Evolutionary conservation across 2,113 vertebrate species (phyloP).

Genomic region (Oceanodroma tethys): DNA sequence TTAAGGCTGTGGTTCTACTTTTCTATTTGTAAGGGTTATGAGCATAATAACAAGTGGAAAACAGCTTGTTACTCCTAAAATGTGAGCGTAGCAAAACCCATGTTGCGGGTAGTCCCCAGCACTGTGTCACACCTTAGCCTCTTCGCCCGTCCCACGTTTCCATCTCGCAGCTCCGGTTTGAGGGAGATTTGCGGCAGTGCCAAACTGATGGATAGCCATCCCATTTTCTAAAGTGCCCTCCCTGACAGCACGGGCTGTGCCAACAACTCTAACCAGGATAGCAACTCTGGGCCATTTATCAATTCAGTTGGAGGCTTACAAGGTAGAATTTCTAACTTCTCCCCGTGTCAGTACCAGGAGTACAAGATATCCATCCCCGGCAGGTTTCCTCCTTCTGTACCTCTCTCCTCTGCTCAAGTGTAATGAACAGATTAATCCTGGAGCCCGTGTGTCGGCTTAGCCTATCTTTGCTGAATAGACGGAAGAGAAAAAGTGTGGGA

Average conservation of each 20-base stretch:
- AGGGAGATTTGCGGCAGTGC: slow-evolving; percentile 13
- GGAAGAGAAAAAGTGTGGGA: not conserved
- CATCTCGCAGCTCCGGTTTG: not conserved
- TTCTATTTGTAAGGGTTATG: not conserved
- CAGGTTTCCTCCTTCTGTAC: not conserved
- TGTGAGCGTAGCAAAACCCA: not conserved
- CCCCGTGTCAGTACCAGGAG: not conserved
- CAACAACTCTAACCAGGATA: not conserved
- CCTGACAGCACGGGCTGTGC: not conserved
- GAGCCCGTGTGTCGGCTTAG: not conserved
- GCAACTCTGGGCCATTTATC: slow-evolving; percentile 21
- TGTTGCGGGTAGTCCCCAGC: not conserved
- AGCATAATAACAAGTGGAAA: not conserved
- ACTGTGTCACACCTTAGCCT: not conserved
- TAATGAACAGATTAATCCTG: not conserved
- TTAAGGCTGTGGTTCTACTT: not conserved
- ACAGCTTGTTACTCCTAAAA: not conserved
- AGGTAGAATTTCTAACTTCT: slow-evolving; percentile 33
- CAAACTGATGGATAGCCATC: slow-evolving; percentile 52
- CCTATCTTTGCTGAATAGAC: not conserved
- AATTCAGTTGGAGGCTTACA: not conserved
- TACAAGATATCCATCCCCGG: not conserved
- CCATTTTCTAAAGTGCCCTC: slow-evolving; percentile 44
- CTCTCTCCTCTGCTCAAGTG: not conserved
- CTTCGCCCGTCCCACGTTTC: not conserved